Base-by-base conservation (phyloP, 2,888 invertebrate genomes). In the Copidosoma aretas region DNA sequence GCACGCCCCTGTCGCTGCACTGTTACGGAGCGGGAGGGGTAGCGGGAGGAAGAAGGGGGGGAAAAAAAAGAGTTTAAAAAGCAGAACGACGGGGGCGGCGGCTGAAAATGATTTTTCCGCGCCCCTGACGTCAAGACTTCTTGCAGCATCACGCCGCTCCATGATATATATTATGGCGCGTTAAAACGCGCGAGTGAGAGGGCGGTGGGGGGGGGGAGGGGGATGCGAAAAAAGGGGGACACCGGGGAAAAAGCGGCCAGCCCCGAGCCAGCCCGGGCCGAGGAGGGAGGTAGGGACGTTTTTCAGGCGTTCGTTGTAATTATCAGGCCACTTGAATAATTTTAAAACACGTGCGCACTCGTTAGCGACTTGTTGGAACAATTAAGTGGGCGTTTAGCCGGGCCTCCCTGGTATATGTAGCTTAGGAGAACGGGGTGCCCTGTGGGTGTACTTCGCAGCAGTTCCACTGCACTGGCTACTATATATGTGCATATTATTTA, bases 271-370 rank as follows among this genome's bases (percentile, higher is more conserved):
- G 43, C 43, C 12, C 43, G 8, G 12, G 43, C 32, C 8, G 19
- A 24, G n/a, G n/a, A n/a, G n/a, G n/a, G 46, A 19, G 4, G 24
- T 61, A 67, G 53, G 60, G 52, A 39, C 54, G 57, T 61, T 66
- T 61, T 61, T n/a, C 41, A 32, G 32, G 32, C 3, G 32, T 32
- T n/a, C 32, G 32, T 61, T 63, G 63, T 60, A 70, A 70, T 63
- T 67, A 70, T 70, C 58, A 58, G 60, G 67, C 67, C 64, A 64
- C 70, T 70, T 57, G 67, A 67, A 67, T 70, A 32, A 32, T 70
- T 71, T 71, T 64, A 64, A 67, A 64, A 67, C 61, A 61, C 64
- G n/a, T n/a, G n/a, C n/a, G 64, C 67, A 54, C 67, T 71, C 71
- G 67, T 70, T 67, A 67, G 64, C 32, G 64, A 70, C 67, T 64